Evolutionary conservation across 1,140 invertebrate genomes (phyloP).

Genomic region (Samia ricini): DNA sequence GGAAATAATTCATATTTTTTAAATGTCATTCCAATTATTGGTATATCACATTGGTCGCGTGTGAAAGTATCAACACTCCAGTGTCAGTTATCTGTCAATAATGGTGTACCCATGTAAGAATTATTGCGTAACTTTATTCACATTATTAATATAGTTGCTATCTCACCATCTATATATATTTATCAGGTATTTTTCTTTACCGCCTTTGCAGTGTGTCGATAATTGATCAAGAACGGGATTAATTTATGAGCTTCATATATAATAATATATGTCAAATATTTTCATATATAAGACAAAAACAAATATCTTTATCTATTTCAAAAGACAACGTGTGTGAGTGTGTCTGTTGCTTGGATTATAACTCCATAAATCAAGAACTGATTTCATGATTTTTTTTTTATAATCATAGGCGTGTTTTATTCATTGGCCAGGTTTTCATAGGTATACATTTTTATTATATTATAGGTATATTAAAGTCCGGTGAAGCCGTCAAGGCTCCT

Average conservation of each 20-base stretch:
- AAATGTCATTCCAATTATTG: background rate
- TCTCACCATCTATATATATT: background rate
- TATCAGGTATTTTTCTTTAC: background rate
- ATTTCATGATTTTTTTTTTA: too few relatives aligned
- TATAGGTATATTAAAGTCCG: too few relatives aligned
- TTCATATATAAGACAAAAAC: too few relatives aligned
- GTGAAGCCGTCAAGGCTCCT: too few relatives aligned
- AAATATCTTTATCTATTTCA: too few relatives aligned
- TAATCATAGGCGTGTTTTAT: too few relatives aligned
- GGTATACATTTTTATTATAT: too few relatives aligned
- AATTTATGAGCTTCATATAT: background rate
- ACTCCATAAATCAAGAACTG: too few relatives aligned
- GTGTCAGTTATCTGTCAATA: background rate
- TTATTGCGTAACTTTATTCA: background rate
- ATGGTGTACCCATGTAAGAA: background rate
- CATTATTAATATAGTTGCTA: background rate
- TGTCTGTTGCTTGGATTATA: too few relatives aligned
- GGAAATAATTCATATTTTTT: background rate
- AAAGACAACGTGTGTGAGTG: too few relatives aligned
- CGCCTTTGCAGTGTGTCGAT: background rate
- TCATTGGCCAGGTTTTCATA: too few relatives aligned
- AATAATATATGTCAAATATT: too few relatives aligned
- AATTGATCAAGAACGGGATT: background rate
- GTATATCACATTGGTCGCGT: background rate
- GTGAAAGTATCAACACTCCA: background rate